A percentile compares a stretch with the other conserved stretches of the same genome.
Evolutionary conservation across 2,888 invertebrate species (phyloP).

Genomic region (Agrochola lota): DNA sequence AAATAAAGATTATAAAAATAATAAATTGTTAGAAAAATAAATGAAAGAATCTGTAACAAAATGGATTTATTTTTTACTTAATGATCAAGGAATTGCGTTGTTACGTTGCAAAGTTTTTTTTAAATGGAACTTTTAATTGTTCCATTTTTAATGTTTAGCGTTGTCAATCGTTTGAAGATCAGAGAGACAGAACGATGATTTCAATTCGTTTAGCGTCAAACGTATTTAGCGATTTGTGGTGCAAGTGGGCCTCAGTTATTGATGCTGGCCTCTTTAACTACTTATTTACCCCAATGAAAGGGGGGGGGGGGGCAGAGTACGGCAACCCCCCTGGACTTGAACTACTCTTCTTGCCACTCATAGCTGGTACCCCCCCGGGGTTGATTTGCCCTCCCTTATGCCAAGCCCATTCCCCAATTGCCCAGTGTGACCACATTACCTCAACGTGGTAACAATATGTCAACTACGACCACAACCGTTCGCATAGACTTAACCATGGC

Average conservation of each 20-base stretch:
- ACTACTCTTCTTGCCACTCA: not conserved
- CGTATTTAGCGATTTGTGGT: not conserved
- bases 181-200: too few relatives aligned
- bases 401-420: too few relatives aligned
- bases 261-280: not conserved
- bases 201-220: not conserved
- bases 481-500: constrained; percentile 1
- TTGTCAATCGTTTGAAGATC: too few relatives aligned
- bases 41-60: not conserved
- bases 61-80: constrained; percentile 14
- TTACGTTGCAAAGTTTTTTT: not conserved
- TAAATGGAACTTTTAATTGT: not conserved
- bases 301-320: not conserved
- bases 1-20: constrained; percentile 7
- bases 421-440: constrained; percentile 10
- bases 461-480: constrained; percentile 2
- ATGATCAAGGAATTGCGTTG: not conserved
- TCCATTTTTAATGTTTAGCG: too few relatives aligned
- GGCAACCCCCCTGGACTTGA: not conserved
- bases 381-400: not conserved
- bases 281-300: not conserved
- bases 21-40: constrained; percentile 43
- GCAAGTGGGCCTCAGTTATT: not conserved
- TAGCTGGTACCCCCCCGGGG: not conserved
- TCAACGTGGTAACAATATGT: constrained; percentile 12